Conservation (phyloP, 2,113 vertebrate genomes). For the Antennarius striatus region DNA sequence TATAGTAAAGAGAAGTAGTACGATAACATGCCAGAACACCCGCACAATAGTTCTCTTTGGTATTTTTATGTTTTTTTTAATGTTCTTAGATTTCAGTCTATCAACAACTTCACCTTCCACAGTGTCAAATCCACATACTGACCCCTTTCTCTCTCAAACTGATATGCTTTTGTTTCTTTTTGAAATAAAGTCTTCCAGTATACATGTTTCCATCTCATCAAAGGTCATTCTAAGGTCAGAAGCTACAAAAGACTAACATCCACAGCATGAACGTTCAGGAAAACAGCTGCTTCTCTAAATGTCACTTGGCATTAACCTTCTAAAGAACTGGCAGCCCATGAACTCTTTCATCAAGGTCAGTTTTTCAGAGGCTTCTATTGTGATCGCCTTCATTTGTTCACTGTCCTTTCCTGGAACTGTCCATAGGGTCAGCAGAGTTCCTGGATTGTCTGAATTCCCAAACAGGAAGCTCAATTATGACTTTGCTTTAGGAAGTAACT, state of each 20-base stretch:
- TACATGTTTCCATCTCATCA: no score
- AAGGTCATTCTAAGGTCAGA: background rate
- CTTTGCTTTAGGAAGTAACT: no score
- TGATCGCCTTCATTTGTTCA: constrained; percentile 27
- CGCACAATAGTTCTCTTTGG: background rate
- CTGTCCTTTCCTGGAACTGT: constrained; percentile 53
- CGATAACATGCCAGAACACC: no score
- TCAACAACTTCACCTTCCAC: background rate
- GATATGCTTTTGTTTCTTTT: no score
- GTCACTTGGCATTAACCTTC: constrained; percentile 40
- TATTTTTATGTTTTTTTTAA: background rate
- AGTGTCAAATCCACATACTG: background rate
- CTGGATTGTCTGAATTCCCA: constrained; percentile 5
- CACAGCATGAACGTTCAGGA: constrained; percentile 22
- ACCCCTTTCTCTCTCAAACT: background rate
- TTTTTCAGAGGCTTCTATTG: constrained; percentile 18
- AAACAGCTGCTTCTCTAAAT: constrained; percentile 30
- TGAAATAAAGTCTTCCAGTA: no score
- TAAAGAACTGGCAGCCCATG: constrained; percentile 29
- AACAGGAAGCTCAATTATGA: background rate
- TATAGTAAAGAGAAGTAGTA: background rate
- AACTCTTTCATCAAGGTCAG: constrained; percentile 29
- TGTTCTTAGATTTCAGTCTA: background rate
- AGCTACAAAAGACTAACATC: constrained; percentile 5
- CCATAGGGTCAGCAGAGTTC: constrained; percentile 39